Conservation (phyloP, 2,888 invertebrate species). For the Melinaea menophilus region DNA sequence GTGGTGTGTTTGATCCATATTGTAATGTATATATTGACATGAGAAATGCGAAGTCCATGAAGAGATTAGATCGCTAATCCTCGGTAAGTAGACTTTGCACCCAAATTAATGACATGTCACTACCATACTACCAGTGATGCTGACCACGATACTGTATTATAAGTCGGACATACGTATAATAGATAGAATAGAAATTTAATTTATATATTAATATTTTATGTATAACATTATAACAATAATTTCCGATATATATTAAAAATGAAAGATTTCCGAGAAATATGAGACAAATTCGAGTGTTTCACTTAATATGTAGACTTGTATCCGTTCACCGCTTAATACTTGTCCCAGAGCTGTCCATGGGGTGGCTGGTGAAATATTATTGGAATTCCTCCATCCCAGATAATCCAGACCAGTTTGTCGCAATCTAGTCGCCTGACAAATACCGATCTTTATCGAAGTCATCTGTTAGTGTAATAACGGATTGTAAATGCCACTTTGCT, state of each 20-base stretch:
- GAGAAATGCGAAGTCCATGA: conserved; percentile 4
- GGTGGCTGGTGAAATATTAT: conserved; percentile 65
- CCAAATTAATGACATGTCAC: conserved; percentile 63
- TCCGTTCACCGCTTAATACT: conserved; percentile 31
- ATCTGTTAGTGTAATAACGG: conserved; percentile 32
- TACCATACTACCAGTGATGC: conserved; percentile 54
- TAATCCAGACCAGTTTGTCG: conserved; percentile 52
- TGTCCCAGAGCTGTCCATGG: conserved; percentile 32
- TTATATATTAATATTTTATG: no score
- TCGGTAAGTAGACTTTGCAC: conserved; percentile 43
- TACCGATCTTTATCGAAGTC: conserved; percentile 45
- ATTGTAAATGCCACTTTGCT: conserved; percentile 29
- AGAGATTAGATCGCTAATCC: conserved; percentile 22
- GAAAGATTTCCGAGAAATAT: no score
- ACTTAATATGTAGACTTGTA: not conserved
- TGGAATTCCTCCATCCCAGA: conserved; percentile 64
- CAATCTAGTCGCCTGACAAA: conserved; percentile 48
- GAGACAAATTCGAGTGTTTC: no score
- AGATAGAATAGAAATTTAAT: not conserved
- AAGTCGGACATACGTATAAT: conserved; percentile 1
- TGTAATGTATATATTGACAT: not conserved
- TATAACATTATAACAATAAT: no score
- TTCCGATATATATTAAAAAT: no score
- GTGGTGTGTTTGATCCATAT: no score
- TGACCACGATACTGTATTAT: conserved; percentile 36